Base-by-base conservation (phyloP, 2,113 vertebrate species). In the Pardalotus punctatus region DNA sequence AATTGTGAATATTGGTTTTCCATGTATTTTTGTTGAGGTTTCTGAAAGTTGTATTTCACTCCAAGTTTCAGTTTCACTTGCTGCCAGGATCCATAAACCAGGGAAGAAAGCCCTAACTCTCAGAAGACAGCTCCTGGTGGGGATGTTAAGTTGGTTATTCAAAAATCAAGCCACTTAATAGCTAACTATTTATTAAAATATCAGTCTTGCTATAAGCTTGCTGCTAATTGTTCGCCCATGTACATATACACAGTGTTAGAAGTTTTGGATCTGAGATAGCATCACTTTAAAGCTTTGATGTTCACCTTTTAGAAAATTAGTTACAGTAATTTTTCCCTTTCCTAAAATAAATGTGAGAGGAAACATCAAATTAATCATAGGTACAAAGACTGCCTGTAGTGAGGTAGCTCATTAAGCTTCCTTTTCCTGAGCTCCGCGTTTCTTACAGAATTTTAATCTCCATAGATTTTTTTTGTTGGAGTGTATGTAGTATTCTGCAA, bases 371-470 rank as follows among this genome's bases (percentile, higher is more conserved):
- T 88, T 87, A 77, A 77, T 93, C 64, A 72, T 28, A 66, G 33
- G 19, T 57, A 82, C 14, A 88, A 71, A 82, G 66, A 29, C 64
- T 95, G 56, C 73, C n/a, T 87, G 45, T 65, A 88, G 42, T 2
- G 5, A 90, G 45, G 35, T 56, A 71, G 28, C 58, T 94, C 92
- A 94, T 83, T 88, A 92, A 78, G 45, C 53, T 83, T 94, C 31
- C 18, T 82, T 93, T 80, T 81, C 33, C 45, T 4, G 27, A 71
- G 20, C 12, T 58, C 45, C 31, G 8, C 5, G 2, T 93, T 97
- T 94, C 74, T 93, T 94, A 92, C 69, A 93, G 72, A 91, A 73
- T 95, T 88, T 81, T 76, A 64, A 78, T 94, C 50, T 83, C 28
- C 5, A 3, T 67, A 40, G 40, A 7, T 38, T 31, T 48, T 53